Evolutionary conservation across 2,888 invertebrate species (phyloP), one percentile per base, ranked within the genome.

Genomic region (Cordilura impudica): DNA sequence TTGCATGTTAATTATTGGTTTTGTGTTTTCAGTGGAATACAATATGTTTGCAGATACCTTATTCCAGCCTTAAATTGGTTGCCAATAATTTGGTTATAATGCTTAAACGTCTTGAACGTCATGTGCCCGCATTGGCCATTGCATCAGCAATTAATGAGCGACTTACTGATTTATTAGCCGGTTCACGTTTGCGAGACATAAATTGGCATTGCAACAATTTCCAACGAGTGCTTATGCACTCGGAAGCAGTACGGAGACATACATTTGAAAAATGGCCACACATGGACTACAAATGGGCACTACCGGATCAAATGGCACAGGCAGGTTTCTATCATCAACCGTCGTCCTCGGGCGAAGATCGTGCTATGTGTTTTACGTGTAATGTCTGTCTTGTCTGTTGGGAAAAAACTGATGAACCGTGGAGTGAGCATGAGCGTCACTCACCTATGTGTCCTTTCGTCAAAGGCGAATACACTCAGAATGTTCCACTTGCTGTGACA

Each of bases 291-390:
- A 97, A 97, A 90, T 98, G 98, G 97, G 98, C 98, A 4, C 89
- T 97, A 73, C 98, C 98, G 0, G 96, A 97, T 84, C 96, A 97
- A 87, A 98, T 98, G 98, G 97, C 98, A 4, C 97, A 98, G 88
- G 98, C 98, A 1, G 98, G 98, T 14, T 98, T 98, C 90, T 98
- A 97, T 91, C 97, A 98, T 90, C 96, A 97, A 88, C 97, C 98
- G 0, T 95, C 96, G 67, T 93, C 94, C 2, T 93, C 94, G 26
- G 97, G 97, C 3, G 97, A 97, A 87, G 98, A 98, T 90, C 92
- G 98, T 81, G 98, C 97, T 6, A 96, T 98, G 96, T 98, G 98
- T 88, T 98, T 98, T 90, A 97, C 96, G 0, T 98, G 98, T 89
- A 95, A 94, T 85, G 97, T 98, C 8, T 98, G 98, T 87, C 92